Evolutionary conservation across 2,888 invertebrate species (phyloP).

Genomic region (Phragmatobia fuliginosa): DNA sequence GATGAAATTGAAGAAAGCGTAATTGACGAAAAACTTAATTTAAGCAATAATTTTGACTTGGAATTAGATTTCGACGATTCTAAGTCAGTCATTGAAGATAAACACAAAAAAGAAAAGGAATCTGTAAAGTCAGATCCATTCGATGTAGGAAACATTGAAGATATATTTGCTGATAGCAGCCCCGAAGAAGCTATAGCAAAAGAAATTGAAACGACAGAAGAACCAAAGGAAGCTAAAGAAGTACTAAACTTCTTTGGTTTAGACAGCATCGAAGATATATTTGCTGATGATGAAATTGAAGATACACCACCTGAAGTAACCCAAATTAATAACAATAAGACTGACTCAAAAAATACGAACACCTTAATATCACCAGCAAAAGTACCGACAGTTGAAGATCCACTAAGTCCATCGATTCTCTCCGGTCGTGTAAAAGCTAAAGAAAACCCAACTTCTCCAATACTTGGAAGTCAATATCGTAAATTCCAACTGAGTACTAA

Average conservation of each 20-base stretch:
- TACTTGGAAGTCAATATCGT: constrained; percentile 68
- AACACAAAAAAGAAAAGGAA: constrained; percentile 30
- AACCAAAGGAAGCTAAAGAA: constrained; percentile 49
- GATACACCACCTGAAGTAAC: constrained; percentile 44
- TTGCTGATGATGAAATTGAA: constrained; percentile 72
- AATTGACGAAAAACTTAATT: constrained; percentile 33
- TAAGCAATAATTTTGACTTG: constrained; percentile 60
- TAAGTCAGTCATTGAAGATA: constrained; percentile 28
- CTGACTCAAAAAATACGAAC: constrained; percentile 24
- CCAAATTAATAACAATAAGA: constrained; percentile 20
- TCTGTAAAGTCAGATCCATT: constrained; percentile 62
- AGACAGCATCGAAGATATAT: constrained; percentile 73
- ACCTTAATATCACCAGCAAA: constrained; percentile 12
- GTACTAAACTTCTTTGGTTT: constrained; percentile 66
- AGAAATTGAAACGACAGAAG: constrained; percentile 26
- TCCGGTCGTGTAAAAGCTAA: constrained; percentile 61
- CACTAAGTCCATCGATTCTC: constrained; percentile 75
- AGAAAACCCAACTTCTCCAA: constrained; percentile 66
- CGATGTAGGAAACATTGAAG: constrained; percentile 74
- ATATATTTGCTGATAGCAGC: constrained; percentile 67
- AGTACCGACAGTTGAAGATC: constrained; percentile 30
- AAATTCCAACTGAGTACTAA: constrained; percentile 66
- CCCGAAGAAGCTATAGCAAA: constrained; percentile 57
- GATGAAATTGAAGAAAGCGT: constrained; percentile 20
- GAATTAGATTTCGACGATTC: constrained; percentile 62